Evolutionary conservation across 1,140 invertebrate genomes (phyloP).

Genomic region (Venturia canescens): DNA sequence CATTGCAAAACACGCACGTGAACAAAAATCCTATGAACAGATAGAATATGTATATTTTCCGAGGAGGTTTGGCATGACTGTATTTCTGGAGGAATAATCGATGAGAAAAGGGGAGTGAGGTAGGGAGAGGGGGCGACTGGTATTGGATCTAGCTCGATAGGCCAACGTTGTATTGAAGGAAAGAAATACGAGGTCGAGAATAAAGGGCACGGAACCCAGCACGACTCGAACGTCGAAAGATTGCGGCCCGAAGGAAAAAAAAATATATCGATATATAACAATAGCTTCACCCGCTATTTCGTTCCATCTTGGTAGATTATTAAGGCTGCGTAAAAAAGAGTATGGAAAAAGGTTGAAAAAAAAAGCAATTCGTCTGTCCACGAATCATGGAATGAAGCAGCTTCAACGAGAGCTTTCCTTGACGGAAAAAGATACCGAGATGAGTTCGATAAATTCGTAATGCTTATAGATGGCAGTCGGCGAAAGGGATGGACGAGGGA

Average conservation of each 20-base stretch:
- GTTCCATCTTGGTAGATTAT: constrained; percentile 26
- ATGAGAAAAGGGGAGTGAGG: background rate
- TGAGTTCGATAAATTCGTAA: constrained; percentile 35
- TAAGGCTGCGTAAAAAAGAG: constrained; percentile 24
- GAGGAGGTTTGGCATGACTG: background rate
- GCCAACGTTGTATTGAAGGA: background rate
- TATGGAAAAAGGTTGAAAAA: background rate
- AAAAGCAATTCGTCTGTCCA: constrained; percentile 5
- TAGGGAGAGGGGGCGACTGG: background rate
- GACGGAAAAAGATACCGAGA: constrained; percentile 1
- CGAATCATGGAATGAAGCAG: constrained; percentile 8
- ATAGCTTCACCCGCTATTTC: background rate
- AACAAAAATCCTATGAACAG: background rate
- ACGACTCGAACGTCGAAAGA: background rate
- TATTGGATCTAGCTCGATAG: constrained; percentile 25
- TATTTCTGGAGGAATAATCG: constrained; percentile 27
- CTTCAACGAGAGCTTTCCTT: background rate
- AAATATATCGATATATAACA: background rate
- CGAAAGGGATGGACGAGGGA: background rate
- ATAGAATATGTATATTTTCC: background rate
- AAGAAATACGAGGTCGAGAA: background rate
- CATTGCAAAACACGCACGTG: background rate
- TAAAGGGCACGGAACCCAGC: background rate
- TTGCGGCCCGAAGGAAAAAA: background rate
- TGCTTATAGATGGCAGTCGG: background rate